Evolutionary conservation across 1,140 invertebrate genomes (phyloP), one percentile per base, ranked within the genome.

Genomic region (Drosophila virilis): DNA sequence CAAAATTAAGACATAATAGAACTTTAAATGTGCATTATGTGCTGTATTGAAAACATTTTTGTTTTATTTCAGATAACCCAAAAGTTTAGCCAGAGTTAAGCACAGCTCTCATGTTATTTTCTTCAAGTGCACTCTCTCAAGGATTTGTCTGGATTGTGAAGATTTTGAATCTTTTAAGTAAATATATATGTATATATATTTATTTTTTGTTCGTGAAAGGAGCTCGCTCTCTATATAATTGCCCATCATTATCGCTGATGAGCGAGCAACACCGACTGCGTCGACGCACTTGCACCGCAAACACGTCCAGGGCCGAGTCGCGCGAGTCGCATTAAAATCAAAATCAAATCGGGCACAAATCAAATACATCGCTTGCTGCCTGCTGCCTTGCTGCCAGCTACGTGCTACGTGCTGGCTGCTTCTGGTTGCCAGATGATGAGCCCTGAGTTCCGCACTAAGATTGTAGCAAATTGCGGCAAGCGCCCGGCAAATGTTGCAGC

Each of bases 211-310:
- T 57, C 57, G 68, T 64, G 71, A 74, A 75, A 67, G 55, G 70
- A 38, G 62, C 62, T 15, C 37, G 52, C 67, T 40, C 43, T 57
- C 52, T 67, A 79, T 58, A 79, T 86, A 88, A 88, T 88, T 88
- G 83, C 77, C 80, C 80, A 76, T 88, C 84, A 88, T 88, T 89
- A 89, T 88, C 80, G 69, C 84, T 88, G 83, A 88, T 88, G 83
- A 88, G 80, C 75, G 84, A 55, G 84, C 73, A 76, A 88, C 83
- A 83, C 82, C 77, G 69, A 52, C 75, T 15, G 22, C 46, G 22
- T 50, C 54, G 75, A 58, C 58, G 50, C 55, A 77, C 78, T 82
- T 85, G 64, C 75, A 73, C 12, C 28, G 50, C 50, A 85, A 28
- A 28, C 81, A 80, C 81, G 78, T 86, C 76, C 82, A 83, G 22